phyloP scores from a whole-genome alignment of 2,113 vertebrate species.

The Centropus unirufus region DNA sequence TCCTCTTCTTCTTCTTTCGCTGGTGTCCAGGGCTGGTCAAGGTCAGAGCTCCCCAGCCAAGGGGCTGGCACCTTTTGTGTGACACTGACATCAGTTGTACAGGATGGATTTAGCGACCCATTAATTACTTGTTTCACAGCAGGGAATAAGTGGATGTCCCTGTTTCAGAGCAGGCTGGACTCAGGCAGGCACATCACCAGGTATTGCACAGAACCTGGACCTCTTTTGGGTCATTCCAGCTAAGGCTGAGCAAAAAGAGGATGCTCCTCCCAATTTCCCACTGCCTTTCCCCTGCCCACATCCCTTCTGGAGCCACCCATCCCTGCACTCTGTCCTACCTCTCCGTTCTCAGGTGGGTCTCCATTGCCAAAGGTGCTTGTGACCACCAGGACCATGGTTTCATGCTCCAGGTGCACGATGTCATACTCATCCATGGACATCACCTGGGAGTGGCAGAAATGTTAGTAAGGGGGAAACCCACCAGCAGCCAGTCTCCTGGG shows the following conservation, averaged over 20 bases:
- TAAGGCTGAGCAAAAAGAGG: not conserved
- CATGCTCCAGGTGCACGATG: conserved; percentile 92
- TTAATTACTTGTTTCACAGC: not conserved
- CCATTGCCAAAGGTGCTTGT: conserved; percentile 98
- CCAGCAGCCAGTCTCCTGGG: not conserved
- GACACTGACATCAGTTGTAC: not conserved
- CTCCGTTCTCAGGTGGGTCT: conserved; percentile 95
- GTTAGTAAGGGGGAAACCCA: not conserved
- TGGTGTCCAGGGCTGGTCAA: not conserved
- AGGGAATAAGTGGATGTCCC: not conserved
- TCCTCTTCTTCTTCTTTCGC: too few species aligned
- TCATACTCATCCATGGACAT: conserved; percentile 98
- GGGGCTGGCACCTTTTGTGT: not conserved
- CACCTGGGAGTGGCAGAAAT: conserved; percentile 75
- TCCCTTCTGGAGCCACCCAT: not conserved
- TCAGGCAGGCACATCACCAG: not conserved
- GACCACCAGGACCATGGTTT: conserved; percentile 91
- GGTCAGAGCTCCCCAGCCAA: not conserved
- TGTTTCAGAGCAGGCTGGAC: not conserved
- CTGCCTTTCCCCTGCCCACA: accelerated
- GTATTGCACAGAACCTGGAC: not conserved
- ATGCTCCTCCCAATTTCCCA: accelerated
- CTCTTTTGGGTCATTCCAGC: not conserved
- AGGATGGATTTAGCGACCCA: not conserved
- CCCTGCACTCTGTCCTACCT: conserved; percentile 74